Percentiles rank a stretch among this genome's conserved stretches.
Evolutionary conservation across 2,888 invertebrate genomes (phyloP).

Genomic region (Anaspis maculata): DNA sequence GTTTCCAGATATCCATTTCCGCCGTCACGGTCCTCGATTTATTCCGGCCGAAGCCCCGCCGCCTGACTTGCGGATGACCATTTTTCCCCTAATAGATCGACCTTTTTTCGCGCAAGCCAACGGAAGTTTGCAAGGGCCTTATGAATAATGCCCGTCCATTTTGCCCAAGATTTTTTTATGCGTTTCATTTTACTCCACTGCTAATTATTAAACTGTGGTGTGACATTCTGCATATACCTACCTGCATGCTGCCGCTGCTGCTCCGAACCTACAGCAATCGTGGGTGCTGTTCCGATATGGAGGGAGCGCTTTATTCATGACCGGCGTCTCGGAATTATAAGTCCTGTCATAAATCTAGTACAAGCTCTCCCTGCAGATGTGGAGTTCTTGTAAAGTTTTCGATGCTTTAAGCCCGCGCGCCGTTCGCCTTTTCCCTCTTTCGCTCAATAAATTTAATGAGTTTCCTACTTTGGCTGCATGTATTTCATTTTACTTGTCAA

Average conservation of each 20-base stretch:
- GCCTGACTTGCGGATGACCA: slow-evolving; percentile 3
- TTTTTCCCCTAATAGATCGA: slow-evolving; percentile 4
- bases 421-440: slow-evolving; percentile 7
- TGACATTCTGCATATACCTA: too few relatives aligned
- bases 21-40: not conserved
- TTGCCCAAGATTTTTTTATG: too few relatives aligned
- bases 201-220: too few relatives aligned
- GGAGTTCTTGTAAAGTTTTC: slow-evolving; percentile 15
- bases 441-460: slow-evolving; percentile 14
- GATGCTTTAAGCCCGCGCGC: slow-evolving; percentile 7
- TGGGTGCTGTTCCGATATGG: too few relatives aligned
- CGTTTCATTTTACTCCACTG: too few relatives aligned
- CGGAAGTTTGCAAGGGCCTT: slow-evolving; percentile 4
- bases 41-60: not conserved
- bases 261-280: too few relatives aligned
- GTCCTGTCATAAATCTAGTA: slow-evolving; percentile 14
- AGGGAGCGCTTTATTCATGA: too few relatives aligned
- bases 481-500: slow-evolving; percentile 11
- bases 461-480: slow-evolving; percentile 9
- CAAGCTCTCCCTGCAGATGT: too few relatives aligned
- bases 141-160: slow-evolving; percentile 19
- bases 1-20: not conserved
- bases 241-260: too few relatives aligned
- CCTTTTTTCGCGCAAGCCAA: slow-evolving; percentile 1
- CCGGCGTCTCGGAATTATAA: slow-evolving; percentile 11